Base-by-base conservation (phyloP, 2,113 vertebrate genomes). In the Tupaia chinensis region DNA sequence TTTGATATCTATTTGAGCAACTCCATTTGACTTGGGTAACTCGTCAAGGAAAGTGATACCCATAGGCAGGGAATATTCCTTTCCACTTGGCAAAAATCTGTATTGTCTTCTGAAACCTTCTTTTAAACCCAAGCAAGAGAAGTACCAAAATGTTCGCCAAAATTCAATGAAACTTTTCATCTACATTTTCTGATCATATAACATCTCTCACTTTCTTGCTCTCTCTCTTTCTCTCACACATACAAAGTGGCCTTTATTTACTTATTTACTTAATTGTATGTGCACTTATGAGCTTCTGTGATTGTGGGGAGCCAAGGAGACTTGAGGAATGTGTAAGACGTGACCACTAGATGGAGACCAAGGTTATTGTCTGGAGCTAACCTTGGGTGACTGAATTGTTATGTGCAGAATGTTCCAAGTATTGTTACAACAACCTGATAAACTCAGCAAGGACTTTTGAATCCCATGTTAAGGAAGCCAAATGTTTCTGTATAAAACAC, bases 1-100 rank as follows among this genome's bases (percentile, higher is more conserved):
- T 68, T 74, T 68, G 66, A 29, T 56, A 66, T 68, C 61, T 81
- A 87, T 85, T 69, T 61, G 72, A 84, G 63, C 91, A 89, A 87
- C 53, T 73, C 27, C 27, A 68, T 11, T 34, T 88, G 78, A 89
- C 20, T 81, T 90, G 34, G 58, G 53, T 68, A 44, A 93, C 87
- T 74, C 77, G 27, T 60, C 60, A 58, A 32, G 3, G 32, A 88
- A 95, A 89, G 15, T 61, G 89, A 91, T 73, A 53, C 1, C 11
- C n/a, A 53, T 5, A 87, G 23, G 44, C 9, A 56, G 19, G 9
- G 74, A 92, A 72, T 72, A 79, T 27, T 8, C 58, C 80, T 65
- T 76, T 74, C 11, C 16, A 72, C 63, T 56, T 79, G 77, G 77
- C 53, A 80, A 91, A 87, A 87, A 44, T 87, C 68, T 85, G 11